Evolutionary conservation across 1,140 invertebrate species (phyloP).

Genomic region (Latrodectus geometricus): DNA sequence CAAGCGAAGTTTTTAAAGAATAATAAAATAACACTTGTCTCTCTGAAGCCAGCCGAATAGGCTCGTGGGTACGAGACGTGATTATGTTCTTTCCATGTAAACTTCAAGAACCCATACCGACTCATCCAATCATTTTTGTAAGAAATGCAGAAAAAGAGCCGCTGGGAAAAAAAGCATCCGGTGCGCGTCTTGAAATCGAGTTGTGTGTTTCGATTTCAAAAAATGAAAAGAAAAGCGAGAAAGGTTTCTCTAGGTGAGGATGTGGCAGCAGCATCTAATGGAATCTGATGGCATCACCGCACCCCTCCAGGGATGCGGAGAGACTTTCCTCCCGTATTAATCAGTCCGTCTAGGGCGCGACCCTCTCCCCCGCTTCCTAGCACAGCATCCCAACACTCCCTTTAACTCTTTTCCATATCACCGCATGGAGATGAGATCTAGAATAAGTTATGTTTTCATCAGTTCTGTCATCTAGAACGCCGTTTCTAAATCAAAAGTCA

Average conservation of each 20-base stretch:
- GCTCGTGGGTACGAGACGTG: slow-evolving; percentile 27
- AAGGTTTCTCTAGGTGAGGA: slow-evolving; percentile 33
- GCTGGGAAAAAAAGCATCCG: slow-evolving; percentile 50
- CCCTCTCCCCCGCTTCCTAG: neutral
- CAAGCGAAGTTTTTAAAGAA: neutral
- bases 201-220: slow-evolving; percentile 52
- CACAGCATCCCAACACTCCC: neutral
- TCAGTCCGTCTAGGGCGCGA: slow-evolving; percentile 52
- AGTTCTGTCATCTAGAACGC: slow-evolving; percentile 53
- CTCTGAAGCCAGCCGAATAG: neutral
- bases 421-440: slow-evolving; percentile 51
- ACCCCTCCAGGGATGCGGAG: slow-evolving; percentile 7
- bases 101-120: slow-evolving; percentile 5
- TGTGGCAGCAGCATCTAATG: slow-evolving; percentile 45
- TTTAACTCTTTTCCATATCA: slow-evolving; percentile 40
- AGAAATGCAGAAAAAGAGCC: slow-evolving; percentile 40
- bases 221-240: slow-evolving; percentile 5
- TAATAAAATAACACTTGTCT: slow-evolving; percentile 15
- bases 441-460: slow-evolving; percentile 62
- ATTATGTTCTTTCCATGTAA: slow-evolving; percentile 17
- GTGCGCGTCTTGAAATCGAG: slow-evolving; percentile 22
- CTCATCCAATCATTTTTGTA: slow-evolving; percentile 51
- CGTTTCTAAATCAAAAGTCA: slow-evolving; percentile 61
- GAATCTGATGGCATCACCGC: slow-evolving; percentile 50
- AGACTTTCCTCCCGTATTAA: slow-evolving; percentile 50